phyloP scores from a whole-genome alignment of 2,797 vertebrate species.

The Coregonus suidteri region DNA sequence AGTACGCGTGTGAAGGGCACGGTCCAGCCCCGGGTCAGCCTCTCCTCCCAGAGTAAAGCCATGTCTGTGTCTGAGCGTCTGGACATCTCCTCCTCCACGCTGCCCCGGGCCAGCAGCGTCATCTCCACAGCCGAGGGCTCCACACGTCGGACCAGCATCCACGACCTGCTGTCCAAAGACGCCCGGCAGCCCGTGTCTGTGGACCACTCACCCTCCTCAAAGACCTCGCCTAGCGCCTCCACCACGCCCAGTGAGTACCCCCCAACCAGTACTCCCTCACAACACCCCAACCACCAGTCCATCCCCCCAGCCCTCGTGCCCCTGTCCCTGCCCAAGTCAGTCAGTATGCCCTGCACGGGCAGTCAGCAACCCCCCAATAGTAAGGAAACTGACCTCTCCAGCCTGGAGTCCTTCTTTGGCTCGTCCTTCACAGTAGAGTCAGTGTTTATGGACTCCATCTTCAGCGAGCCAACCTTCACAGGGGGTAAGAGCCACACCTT shows the following conservation, averaged over 20 bases:
- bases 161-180: conserved; percentile 96
- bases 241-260: conserved; percentile 94
- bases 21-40: conserved; percentile 63
- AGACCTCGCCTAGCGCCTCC: conserved; percentile 69
- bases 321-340: conserved; percentile 72
- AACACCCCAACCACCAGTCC: conserved; percentile 44
- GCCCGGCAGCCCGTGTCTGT: conserved; percentile 85
- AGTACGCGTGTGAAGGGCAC: conserved; percentile 83
- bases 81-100: conserved; percentile 66
- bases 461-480: conserved; percentile 71
- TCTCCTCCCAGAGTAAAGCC: conserved; percentile 79
- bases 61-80: conserved; percentile 81
- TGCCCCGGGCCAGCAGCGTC: conserved; percentile 96
- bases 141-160: conserved; percentile 94
- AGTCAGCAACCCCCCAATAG: conserved; percentile 24
- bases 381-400: conserved; percentile 74
- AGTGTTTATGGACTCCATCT: conserved; percentile 78
- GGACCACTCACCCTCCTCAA: conserved; percentile 75
- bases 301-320: conserved; percentile 34
- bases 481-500: conserved; percentile 80
- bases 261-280: conserved; percentile 64
- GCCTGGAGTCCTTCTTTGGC: conserved; percentile 75
- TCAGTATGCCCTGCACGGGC: conserved; percentile 71
- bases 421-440: conserved; percentile 77
- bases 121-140: conserved; percentile 97